These are phyloP conservation scores for Tachina lurida DNA, from an alignment of 2,888 invertebrate genomes.

Conservation along the genomic window DNA sequence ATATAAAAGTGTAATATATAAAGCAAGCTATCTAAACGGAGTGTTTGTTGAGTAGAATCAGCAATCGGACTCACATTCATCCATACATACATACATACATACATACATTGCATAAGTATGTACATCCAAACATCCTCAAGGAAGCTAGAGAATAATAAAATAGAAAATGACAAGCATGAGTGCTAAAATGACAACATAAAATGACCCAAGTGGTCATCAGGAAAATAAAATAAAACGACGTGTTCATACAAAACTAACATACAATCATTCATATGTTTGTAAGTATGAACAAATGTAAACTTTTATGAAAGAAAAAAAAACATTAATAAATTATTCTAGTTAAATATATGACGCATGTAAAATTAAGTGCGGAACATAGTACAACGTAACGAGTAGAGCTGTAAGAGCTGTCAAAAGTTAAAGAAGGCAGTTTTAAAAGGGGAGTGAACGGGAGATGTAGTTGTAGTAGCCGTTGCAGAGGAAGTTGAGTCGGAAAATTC, in stretches of 20 bases:
- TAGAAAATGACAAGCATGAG: slow-evolving; percentile 58
- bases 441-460: too few species aligned
- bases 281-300: slow-evolving; percentile 2
- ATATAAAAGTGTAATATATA: slow-evolving; percentile 44
- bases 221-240: slow-evolving; percentile 59
- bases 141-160: slow-evolving; percentile 53
- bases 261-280: not conserved
- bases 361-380: not conserved
- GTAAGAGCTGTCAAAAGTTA: too few species aligned
- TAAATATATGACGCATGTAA: slow-evolving; percentile 32
- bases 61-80: not conserved
- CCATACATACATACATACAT: not conserved
- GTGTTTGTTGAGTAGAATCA: slow-evolving; percentile 14
- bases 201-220: slow-evolving; percentile 65
- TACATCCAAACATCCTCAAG: slow-evolving; percentile 8
- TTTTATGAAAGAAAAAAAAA: slow-evolving; percentile 17
- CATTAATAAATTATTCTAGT: slow-evolving; percentile 48
- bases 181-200: slow-evolving; percentile 62
- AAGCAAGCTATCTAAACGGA: slow-evolving; percentile 7
- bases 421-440: too few species aligned
- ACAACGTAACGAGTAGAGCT: too few species aligned
- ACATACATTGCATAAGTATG: too few species aligned
- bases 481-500: too few species aligned
- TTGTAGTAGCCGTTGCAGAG: too few species aligned
- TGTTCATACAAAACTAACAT: slow-evolving; percentile 22